A percentile compares a stretch with the other conserved stretches of the same genome.
phyloP scores from a whole-genome alignment of 2,113 vertebrate species.

The Hypocryptadius cinnamomeus region DNA sequence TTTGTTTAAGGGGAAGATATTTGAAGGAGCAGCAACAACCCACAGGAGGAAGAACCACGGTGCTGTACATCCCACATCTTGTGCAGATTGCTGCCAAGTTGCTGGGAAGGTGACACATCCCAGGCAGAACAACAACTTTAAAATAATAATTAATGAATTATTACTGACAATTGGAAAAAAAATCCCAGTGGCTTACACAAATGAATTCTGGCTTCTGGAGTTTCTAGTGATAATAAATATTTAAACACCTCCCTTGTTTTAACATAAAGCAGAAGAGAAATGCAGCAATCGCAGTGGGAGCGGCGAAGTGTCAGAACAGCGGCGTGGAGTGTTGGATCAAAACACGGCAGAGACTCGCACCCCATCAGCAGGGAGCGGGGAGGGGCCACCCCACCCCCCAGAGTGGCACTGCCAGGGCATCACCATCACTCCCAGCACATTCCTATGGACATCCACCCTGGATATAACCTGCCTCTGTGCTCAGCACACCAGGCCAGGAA shows the following conservation, averaged over 20 bases:
- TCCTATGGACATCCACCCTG: neutral
- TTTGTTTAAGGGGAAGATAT: neutral
- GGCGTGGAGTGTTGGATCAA: neutral
- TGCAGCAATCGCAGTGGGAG: neutral
- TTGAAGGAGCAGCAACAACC: neutral
- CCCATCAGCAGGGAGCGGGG: fast-evolving
- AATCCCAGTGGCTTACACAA: neutral
- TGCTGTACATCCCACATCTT: neutral
- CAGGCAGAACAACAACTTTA: neutral
- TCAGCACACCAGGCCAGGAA: neutral
- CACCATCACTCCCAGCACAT: neutral
- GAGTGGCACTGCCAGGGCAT: neutral
- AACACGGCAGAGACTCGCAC: fast-evolving
- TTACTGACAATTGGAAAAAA: constrained; percentile 1
- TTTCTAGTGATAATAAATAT: neutral
- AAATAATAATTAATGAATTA: constrained; percentile 47
- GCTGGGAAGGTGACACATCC: neutral
- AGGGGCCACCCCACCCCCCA: fast-evolving
- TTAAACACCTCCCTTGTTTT: constrained; percentile 27
- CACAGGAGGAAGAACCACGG: neutral
- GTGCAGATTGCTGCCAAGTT: neutral
- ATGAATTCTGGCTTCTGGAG: neutral
- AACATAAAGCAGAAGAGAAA: constrained; percentile 27
- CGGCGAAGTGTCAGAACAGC: neutral
- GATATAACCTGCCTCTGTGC: neutral